Evolutionary conservation across 1,140 invertebrate genomes (phyloP).

Genomic region (Atta texana): DNA sequence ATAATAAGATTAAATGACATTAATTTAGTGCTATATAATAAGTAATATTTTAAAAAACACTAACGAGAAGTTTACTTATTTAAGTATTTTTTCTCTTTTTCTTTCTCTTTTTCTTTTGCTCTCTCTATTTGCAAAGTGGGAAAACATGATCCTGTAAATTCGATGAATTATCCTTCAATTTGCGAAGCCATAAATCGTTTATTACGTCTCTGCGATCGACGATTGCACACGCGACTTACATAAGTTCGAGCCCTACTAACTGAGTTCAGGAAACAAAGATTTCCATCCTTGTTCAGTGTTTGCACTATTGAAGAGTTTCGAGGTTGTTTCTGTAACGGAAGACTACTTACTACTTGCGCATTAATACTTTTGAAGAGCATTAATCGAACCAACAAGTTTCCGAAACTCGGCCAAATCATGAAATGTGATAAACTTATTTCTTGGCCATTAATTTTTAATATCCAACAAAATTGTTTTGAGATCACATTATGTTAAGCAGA

Average conservation of each 20-base stretch:
- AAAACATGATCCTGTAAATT: slow-evolving; percentile 14
- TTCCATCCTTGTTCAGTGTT: slow-evolving; percentile 17
- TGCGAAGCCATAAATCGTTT: slow-evolving; percentile 25
- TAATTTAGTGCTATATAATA: background rate
- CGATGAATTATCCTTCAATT: slow-evolving; percentile 16
- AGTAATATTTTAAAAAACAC: background rate
- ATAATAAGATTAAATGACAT: background rate
- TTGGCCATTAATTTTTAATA: slow-evolving; percentile 1
- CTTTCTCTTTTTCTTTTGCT: background rate
- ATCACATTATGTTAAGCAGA: background rate
- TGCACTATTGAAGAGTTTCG: slow-evolving; percentile 43
- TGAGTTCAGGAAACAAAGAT: slow-evolving; percentile 25
- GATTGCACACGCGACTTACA: slow-evolving; percentile 42
- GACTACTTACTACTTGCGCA: slow-evolving; percentile 48
- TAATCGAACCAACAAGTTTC: slow-evolving; percentile 47
- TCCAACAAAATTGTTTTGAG: background rate
- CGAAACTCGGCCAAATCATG: slow-evolving; percentile 67
- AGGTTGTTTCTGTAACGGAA: slow-evolving; percentile 62
- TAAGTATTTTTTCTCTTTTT: background rate
- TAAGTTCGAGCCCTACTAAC: slow-evolving; percentile 65
- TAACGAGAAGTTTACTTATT: background rate
- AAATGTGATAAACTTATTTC: slow-evolving; percentile 22
- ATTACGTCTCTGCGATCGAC: background rate
- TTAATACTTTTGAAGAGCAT: slow-evolving; percentile 55
- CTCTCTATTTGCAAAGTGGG: background rate